Evolutionary conservation across 1,140 invertebrate genomes (phyloP).

Genomic region (Sinonovacula constricta): DNA sequence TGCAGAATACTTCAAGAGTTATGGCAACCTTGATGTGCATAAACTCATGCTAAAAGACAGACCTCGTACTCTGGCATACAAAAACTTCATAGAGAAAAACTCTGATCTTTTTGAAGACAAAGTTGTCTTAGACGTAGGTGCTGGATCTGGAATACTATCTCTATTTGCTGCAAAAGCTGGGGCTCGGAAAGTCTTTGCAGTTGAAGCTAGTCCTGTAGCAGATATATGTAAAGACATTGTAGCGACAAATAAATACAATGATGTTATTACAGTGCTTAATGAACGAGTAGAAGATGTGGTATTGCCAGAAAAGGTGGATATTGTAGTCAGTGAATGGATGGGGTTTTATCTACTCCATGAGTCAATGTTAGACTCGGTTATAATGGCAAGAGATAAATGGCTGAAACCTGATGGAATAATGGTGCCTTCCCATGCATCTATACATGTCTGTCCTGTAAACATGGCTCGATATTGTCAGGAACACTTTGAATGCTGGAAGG

Average conservation of each 20-base stretch:
- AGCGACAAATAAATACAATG: conserved; percentile 70
- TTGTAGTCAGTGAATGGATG: conserved; percentile 80
- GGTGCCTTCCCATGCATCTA: conserved; percentile 66
- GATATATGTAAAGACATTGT: conserved; percentile 65
- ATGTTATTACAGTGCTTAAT: conserved; percentile 75
- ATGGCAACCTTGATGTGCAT: conserved; percentile 67
- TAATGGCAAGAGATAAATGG: conserved; percentile 75
- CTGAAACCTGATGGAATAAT: conserved; percentile 69
- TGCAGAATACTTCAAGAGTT: conserved; percentile 67
- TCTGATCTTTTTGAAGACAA: conserved; percentile 64
- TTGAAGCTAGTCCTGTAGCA: conserved; percentile 71
- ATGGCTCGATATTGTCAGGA: conserved; percentile 66
- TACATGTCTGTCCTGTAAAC: conserved; percentile 69
- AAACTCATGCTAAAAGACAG: conserved; percentile 72
- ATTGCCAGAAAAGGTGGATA: conserved; percentile 73
- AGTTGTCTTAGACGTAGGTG: conserved; percentile 73
- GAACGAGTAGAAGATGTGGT: conserved; percentile 71
- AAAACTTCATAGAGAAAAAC: conserved; percentile 69
- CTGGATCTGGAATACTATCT: conserved; percentile 76
- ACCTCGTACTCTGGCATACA: conserved; percentile 69
- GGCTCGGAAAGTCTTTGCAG: conserved; percentile 76
- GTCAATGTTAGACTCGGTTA: conserved; percentile 78
- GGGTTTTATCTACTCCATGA: conserved; percentile 79
- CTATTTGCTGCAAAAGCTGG: conserved; percentile 83
- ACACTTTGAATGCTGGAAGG: conserved; percentile 71